Base-by-base conservation (phyloP, 2,888 invertebrate genomes). In the Eustalomyia histrio region DNA sequence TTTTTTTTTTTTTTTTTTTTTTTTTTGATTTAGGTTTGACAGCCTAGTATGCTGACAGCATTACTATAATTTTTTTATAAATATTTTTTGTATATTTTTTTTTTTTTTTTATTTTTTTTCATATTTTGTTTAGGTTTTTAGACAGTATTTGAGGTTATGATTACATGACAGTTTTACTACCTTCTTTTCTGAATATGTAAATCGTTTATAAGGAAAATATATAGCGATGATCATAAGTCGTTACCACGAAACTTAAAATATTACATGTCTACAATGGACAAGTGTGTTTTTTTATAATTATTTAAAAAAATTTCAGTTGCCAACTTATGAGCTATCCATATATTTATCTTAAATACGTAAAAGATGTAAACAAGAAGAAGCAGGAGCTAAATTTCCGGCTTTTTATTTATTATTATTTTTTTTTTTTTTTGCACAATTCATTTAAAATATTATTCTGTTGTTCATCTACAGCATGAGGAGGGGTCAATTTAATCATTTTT, bases 1-100 rank as follows among this genome's bases (percentile, higher is more conserved):
- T 74, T n/a, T n/a, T n/a, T n/a, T n/a, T n/a, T n/a, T 5, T 29
- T 16, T 21, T 12, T 52, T 55, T 55, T 33, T 53, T 47, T 61
- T 68, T 57, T 29, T 21, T 24, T 74, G 79, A 79, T 55, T 10
- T 52, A 53, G 79, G 74, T 79, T 61, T 69, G 74, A 71, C 69
- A 75, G 69, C n/a, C 29, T n/a, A 53, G 53, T 60, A 9, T 64
- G 74, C 58, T 74, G 74, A 79, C 73, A 67, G 21, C 55, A 63
- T 29, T 67, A 50, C 12, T 39, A 52, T 35, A 33, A 74, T 43
- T 78, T 5, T 35, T 43, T n/a, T 57, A 29, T 21, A 21, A 3
- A 21, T 21, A 21, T 52, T 50, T n/a, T n/a, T n/a, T n/a, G n/a
- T 39, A 10, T 52, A 29, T 63, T n/a, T 52, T 61, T 39, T 61